Percentiles rank a stretch among this genome's conserved stretches.
Evolutionary conservation across 2,888 invertebrate species (phyloP).

Genomic region (Pemphredon lugubris): DNA sequence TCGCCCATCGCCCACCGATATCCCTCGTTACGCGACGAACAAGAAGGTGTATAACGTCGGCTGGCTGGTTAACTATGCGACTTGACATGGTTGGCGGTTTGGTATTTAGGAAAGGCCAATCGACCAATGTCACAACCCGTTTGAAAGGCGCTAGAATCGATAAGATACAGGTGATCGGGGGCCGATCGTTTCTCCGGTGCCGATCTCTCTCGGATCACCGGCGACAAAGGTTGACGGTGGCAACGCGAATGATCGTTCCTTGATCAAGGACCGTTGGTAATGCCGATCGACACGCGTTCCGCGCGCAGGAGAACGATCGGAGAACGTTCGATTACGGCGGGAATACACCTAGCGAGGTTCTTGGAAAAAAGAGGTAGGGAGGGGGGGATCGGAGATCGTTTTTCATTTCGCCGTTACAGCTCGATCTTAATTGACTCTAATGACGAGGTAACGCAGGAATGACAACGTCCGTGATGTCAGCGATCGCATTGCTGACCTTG

Average conservation of each 20-base stretch:
- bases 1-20: conserved; percentile 54
- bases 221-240: conserved; percentile 55
- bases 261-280: conserved; percentile 51
- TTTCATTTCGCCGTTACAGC: too few species aligned
- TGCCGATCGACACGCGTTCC: background rate
- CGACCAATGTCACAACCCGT: conserved; percentile 80
- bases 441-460: too few species aligned
- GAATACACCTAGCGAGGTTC: too few species aligned
- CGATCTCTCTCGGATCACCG: conserved; percentile 34
- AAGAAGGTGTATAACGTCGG: conserved; percentile 58
- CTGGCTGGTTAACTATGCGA: conserved; percentile 68
- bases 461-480: too few species aligned
- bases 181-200: conserved; percentile 48
- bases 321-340: too few species aligned
- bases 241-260: conserved; percentile 34
- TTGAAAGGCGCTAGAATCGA: conserved; percentile 78
- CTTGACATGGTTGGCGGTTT: conserved; percentile 79
- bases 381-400: too few species aligned
- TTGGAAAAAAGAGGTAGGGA: too few species aligned
- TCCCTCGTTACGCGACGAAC: conserved; percentile 56
- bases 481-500: too few species aligned
- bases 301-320: too few species aligned
- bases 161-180: conserved; percentile 66
- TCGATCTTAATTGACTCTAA: too few species aligned
- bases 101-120: conserved; percentile 81